phyloP scores from a whole-genome alignment of 1,140 invertebrate species.

The Drosophila kikkawai region DNA sequence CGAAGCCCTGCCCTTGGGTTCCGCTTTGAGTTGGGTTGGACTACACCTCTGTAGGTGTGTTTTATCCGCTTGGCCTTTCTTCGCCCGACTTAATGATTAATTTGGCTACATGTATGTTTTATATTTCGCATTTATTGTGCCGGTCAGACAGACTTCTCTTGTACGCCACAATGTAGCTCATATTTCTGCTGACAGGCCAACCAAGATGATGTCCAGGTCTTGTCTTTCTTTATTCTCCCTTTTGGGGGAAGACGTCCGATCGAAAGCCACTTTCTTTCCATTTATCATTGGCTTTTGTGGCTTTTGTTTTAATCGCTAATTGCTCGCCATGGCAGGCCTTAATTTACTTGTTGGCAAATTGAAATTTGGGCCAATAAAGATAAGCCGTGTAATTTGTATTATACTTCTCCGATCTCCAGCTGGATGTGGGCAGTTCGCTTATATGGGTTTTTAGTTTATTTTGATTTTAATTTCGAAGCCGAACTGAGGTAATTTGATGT shows the following conservation, averaged over 20 bases:
- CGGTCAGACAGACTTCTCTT: slow-evolving; percentile 20
- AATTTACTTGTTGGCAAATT: slow-evolving; percentile 74
- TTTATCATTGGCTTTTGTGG: slow-evolving; percentile 39
- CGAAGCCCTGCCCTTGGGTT: slow-evolving; percentile 29
- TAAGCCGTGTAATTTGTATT: slow-evolving; percentile 70
- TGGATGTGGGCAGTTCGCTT: slow-evolving; percentile 25
- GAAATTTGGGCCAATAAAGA: slow-evolving; percentile 75
- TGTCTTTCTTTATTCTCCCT: slow-evolving; percentile 32
- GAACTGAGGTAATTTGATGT: slow-evolving; percentile 52
- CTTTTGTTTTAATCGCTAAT: slow-evolving; percentile 68
- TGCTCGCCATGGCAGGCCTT: slow-evolving; percentile 64
- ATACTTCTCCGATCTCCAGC: slow-evolving; percentile 10
- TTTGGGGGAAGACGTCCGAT: not conserved
- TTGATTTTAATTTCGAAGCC: slow-evolving; percentile 45
- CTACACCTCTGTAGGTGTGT: slow-evolving; percentile 47
- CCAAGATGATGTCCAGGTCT: slow-evolving; percentile 24
- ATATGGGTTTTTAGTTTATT: slow-evolving; percentile 22
- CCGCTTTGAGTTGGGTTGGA: slow-evolving; percentile 36
- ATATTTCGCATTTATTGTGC: slow-evolving; percentile 49
- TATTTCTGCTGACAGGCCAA: slow-evolving; percentile 50
- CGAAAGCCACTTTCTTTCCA: slow-evolving; percentile 46
- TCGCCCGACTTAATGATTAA: slow-evolving; percentile 61
- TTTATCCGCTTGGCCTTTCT: slow-evolving; percentile 48
- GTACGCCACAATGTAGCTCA: slow-evolving; percentile 43
- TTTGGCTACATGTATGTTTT: slow-evolving; percentile 48